These are phyloP conservation scores for Rhabdornis inornatus DNA, from an alignment of 2,113 vertebrate genomes.

Conservation along the genomic window DNA sequence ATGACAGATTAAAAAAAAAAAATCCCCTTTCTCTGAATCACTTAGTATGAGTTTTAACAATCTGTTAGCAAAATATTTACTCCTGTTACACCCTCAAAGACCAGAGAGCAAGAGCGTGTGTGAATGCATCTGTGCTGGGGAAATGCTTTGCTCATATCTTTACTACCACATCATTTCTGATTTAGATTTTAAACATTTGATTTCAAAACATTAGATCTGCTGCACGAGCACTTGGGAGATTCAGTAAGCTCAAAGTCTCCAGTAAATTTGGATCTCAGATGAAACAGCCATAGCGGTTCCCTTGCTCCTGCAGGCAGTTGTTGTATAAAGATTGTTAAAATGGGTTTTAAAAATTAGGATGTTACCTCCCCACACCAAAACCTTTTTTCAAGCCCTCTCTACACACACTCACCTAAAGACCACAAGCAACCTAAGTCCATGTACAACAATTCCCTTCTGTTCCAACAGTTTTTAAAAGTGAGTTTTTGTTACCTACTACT, in stretches of 20 bases:
- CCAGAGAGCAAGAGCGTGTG: neutral
- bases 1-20: neutral
- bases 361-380: neutral
- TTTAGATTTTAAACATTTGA: constrained; percentile 7
- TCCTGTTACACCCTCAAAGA: neutral
- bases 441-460: neutral
- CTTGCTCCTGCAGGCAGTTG: neutral
- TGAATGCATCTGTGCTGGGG: neutral
- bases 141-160: neutral
- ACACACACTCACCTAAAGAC: neutral
- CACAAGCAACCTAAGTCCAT: neutral
- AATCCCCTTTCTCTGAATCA: neutral
- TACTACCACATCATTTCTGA: neutral
- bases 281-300: neutral
- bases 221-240: neutral
- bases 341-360: neutral
- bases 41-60: neutral
- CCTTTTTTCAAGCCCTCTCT: neutral
- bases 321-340: neutral
- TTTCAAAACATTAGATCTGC: neutral
- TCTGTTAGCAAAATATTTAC: neutral
- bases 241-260: neutral
- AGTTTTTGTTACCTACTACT: neutral
- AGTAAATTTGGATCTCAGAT: neutral
- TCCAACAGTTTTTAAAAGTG: neutral